Percentiles rank a stretch among this genome's conserved stretches.
Conservation (phyloP, 2,888 invertebrate genomes). For the Hirtodrosophila cameraria region DNA sequence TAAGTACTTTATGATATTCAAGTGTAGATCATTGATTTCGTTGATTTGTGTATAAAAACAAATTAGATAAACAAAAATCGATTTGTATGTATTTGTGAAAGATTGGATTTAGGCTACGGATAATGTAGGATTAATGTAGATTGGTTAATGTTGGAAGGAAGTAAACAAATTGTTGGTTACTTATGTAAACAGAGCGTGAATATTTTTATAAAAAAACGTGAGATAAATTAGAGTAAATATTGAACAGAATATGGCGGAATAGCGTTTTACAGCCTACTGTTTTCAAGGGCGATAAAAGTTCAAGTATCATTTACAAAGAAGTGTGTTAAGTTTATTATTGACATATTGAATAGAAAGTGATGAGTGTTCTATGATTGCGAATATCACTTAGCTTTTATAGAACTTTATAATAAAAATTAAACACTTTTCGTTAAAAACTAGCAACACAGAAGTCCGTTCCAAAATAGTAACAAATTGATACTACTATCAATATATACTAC, state of each 20-base stretch:
- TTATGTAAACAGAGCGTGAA: constrained; percentile 9
- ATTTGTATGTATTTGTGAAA: constrained; percentile 10
- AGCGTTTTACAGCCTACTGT: background rate
- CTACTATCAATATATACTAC: background rate
- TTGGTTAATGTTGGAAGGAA: constrained; percentile 16
- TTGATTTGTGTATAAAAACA: too few species aligned
- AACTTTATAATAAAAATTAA: background rate
- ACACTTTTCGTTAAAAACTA: background rate
- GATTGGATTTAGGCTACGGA: constrained; percentile 20
- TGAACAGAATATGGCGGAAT: background rate
- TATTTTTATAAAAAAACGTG: constrained; percentile 48
- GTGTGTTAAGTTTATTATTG: constrained; percentile 24
- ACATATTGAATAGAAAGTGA: background rate
- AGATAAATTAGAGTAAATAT: background rate
- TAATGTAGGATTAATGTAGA: constrained; percentile 11
- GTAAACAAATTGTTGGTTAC: constrained; percentile 29
- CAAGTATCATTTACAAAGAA: constrained; percentile 5
- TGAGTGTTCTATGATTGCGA: constrained; percentile 3
- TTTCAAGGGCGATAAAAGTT: constrained; percentile 6
- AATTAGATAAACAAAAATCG: constrained; percentile 8
- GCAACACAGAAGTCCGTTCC: constrained; percentile 44
- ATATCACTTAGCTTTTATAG: constrained; percentile 4
- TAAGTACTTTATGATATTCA: too few species aligned
- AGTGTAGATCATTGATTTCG: too few species aligned
- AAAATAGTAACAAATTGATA: constrained; percentile 26